phyloP scores from a whole-genome alignment of 2,113 vertebrate species.

The Aptenodytes patagonicus region DNA sequence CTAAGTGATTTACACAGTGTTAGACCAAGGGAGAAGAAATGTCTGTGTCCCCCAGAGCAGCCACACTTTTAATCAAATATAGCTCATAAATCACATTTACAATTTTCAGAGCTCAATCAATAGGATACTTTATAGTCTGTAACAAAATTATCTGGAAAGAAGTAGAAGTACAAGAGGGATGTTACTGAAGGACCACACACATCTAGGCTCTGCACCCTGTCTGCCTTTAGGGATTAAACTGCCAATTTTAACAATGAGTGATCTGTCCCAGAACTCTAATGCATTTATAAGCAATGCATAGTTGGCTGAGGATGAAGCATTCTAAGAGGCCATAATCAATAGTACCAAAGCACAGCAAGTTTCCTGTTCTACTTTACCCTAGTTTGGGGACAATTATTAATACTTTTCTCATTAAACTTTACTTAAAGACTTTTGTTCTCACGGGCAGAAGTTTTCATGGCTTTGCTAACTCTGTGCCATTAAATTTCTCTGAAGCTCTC shows the following conservation, averaged over 20 bases:
- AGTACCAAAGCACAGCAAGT: slow-evolving; percentile 67
- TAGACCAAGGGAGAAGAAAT: slow-evolving; percentile 47
- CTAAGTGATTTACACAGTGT: slow-evolving; percentile 52
- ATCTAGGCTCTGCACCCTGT: neutral
- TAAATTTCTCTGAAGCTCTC: neutral
- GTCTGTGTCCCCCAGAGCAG: slow-evolving; percentile 9
- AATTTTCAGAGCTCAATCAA: slow-evolving; percentile 69
- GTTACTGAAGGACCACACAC: neutral
- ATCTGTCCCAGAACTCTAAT: slow-evolving; percentile 55
- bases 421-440: neutral
- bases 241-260: slow-evolving; percentile 62
- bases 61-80: slow-evolving; percentile 67
- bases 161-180: slow-evolving; percentile 31
- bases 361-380: slow-evolving; percentile 61
- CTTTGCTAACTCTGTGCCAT: neutral
- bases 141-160: slow-evolving; percentile 55
- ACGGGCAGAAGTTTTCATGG: neutral
- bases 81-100: slow-evolving; percentile 70
- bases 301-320: slow-evolving; percentile 67
- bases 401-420: slow-evolving; percentile 52
- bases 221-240: slow-evolving; percentile 41
- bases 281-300: slow-evolving; percentile 56
- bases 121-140: slow-evolving; percentile 64
- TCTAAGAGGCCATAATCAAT: slow-evolving; percentile 75
- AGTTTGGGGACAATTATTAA: slow-evolving; percentile 54